phyloP scores from a whole-genome alignment of 2,888 invertebrate species.

The Fragum whitleyi region DNA sequence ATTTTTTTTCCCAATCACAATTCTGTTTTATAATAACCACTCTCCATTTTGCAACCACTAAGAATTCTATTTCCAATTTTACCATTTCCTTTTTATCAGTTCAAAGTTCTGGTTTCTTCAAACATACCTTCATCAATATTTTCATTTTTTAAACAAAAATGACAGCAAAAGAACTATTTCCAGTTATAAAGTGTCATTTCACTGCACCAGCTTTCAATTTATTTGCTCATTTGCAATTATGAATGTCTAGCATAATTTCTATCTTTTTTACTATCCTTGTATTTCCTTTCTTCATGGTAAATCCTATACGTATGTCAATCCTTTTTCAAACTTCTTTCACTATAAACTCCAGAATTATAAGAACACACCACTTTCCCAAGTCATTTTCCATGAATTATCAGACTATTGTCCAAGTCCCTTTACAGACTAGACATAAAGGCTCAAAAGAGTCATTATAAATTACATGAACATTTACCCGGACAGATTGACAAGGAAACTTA shows the following conservation, averaged over 20 bases:
- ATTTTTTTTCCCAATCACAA: not conserved
- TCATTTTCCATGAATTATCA: not conserved
- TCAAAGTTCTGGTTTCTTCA: too few relatives aligned
- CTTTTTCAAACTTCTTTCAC: too few relatives aligned
- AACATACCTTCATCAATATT: too few relatives aligned
- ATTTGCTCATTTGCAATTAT: not conserved
- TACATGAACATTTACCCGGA: not conserved
- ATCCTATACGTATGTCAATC: too few relatives aligned
- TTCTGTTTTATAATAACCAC: not conserved
- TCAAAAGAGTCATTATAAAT: not conserved
- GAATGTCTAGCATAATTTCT: not conserved
- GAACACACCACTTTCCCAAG: too few relatives aligned
- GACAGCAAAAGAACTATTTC: not conserved
- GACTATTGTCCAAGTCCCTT: not conserved
- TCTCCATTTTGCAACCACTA: too few relatives aligned
- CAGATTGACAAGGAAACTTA: not conserved
- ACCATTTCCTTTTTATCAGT: too few relatives aligned
- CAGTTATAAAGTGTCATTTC: not conserved
- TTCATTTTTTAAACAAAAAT: too few relatives aligned
- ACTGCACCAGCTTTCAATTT: not conserved
- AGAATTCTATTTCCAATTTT: too few relatives aligned
- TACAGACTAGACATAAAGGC: not conserved
- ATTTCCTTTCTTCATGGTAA: too few relatives aligned
- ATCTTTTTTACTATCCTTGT: too few relatives aligned
- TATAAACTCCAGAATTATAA: too few relatives aligned